Percentiles rank a stretch among this genome's conserved stretches.
These are phyloP conservation scores for Uropsilus gracilis DNA, from an alignment of 2,113 vertebrate genomes.

Conservation along the genomic window DNA sequence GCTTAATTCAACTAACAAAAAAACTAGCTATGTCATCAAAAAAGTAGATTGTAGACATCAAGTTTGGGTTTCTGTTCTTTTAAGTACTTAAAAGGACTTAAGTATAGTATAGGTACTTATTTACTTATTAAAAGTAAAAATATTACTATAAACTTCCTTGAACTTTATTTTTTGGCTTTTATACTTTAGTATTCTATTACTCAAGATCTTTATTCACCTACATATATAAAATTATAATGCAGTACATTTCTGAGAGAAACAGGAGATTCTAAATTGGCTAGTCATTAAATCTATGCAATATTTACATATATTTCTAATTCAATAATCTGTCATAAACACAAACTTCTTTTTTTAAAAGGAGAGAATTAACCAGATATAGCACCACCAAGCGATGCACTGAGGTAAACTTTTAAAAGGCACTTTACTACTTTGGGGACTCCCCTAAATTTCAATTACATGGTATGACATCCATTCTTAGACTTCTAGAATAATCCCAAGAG, in stretches of 20 bases:
- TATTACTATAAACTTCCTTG: neutral
- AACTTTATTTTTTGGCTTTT: slow-evolving; percentile 3
- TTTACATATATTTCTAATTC: neutral
- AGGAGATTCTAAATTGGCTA: neutral
- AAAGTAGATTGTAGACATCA: neutral
- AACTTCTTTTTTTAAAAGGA: slow-evolving; percentile 2
- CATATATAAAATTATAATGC: neutral
- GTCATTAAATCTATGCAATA: neutral
- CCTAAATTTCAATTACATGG: neutral
- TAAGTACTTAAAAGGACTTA: neutral
- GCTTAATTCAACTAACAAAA: neutral
- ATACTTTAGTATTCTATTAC: neutral
- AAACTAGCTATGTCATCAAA: neutral
- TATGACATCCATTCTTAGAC: neutral
- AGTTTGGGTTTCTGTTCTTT: slow-evolving; percentile 2
- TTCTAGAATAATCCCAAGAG: neutral
- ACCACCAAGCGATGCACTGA: neutral
- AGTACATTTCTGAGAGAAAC: neutral
- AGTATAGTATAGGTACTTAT: neutral
- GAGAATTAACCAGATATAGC: neutral
- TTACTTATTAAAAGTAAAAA: slow-evolving; percentile 29
- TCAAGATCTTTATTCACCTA: neutral
- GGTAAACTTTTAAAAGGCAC: neutral
- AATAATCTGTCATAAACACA: neutral
- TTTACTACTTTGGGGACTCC: neutral